Percentiles rank a stretch among this genome's conserved stretches.
Evolutionary conservation across 2,888 invertebrate species (phyloP).

Genomic region (Palloptera scutellata): DNA sequence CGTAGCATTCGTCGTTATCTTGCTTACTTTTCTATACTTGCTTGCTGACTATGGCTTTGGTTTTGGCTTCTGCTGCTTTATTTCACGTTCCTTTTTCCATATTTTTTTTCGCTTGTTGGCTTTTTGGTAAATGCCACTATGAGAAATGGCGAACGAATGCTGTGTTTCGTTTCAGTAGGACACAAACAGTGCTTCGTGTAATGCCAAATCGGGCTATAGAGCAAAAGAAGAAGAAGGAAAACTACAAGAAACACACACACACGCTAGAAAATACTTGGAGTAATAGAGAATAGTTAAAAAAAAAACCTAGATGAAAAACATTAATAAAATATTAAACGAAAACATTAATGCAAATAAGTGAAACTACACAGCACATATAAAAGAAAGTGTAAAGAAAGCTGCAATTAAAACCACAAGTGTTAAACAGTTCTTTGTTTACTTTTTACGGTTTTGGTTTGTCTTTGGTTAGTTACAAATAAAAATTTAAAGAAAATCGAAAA

Average conservation of each 20-base stretch:
- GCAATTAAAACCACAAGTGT: too few relatives aligned
- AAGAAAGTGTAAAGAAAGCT: neutral
- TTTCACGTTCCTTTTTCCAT: neutral
- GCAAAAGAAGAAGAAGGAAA: constrained; percentile 24
- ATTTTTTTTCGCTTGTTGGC: neutral
- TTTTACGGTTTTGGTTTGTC: neutral
- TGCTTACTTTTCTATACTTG: neutral
- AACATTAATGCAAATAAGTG: constrained; percentile 8
- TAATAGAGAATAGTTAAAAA: too few relatives aligned
- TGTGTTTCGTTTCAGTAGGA: constrained; percentile 57
- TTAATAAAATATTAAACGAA: constrained; percentile 1
- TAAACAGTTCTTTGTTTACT: constrained; percentile 5
- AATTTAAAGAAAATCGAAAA: too few relatives aligned
- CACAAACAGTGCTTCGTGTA: constrained; percentile 62
- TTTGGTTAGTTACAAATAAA: too few relatives aligned
- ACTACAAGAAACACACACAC: constrained; percentile 8
- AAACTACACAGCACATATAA: too few relatives aligned
- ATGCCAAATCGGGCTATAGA: constrained; percentile 55
- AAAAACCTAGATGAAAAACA: too few relatives aligned
- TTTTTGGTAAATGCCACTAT: constrained; percentile 29
- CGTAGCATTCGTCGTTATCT: constrained; percentile 9
- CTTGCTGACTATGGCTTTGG: constrained; percentile 23
- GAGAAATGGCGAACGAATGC: constrained; percentile 28
- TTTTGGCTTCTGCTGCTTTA: constrained; percentile 3
- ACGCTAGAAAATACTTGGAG: too few relatives aligned